These are phyloP conservation scores for Paradoxurus hermaphroditus DNA, from an alignment of 2,113 vertebrate species.

Conservation along the genomic window DNA sequence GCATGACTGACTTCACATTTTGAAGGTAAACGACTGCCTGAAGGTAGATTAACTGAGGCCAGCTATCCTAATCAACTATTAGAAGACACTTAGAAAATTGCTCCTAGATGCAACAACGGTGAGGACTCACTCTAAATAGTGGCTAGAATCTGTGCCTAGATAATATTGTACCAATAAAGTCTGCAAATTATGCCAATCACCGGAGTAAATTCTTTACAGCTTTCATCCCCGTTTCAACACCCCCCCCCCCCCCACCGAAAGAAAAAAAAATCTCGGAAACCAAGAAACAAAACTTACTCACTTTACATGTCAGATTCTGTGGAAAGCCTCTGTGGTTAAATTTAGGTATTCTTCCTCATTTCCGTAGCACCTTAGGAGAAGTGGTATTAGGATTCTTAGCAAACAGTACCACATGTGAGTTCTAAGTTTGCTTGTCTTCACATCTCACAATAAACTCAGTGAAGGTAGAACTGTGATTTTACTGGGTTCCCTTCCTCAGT, in stretches of 20 bases:
- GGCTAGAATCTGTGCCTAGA: neutral
- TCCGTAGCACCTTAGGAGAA: neutral
- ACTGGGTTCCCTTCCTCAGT: neutral
- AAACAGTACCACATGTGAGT: neutral
- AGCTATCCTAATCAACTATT: constrained; percentile 1
- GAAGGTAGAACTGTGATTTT: neutral
- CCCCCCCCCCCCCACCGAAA: rapidly evolving
- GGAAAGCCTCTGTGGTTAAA: neutral
- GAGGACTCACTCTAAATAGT: neutral
- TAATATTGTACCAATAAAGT: neutral
- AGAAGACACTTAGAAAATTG: neutral
- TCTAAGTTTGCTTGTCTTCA: neutral
- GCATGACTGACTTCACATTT: constrained; percentile 7
- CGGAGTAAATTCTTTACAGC: neutral
- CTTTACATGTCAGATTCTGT: neutral
- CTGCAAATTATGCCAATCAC: neutral
- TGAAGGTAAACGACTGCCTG: constrained; percentile 9
- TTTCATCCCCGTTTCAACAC: neutral
- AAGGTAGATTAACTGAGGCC: neutral
- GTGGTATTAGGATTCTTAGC: neutral
- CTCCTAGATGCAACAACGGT: neutral
- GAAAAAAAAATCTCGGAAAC: neutral
- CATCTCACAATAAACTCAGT: neutral
- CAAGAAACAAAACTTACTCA: neutral
- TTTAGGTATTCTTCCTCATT: neutral